Evolutionary conservation across 2,888 invertebrate genomes (phyloP).

Genomic region (Philereme transversata): DNA sequence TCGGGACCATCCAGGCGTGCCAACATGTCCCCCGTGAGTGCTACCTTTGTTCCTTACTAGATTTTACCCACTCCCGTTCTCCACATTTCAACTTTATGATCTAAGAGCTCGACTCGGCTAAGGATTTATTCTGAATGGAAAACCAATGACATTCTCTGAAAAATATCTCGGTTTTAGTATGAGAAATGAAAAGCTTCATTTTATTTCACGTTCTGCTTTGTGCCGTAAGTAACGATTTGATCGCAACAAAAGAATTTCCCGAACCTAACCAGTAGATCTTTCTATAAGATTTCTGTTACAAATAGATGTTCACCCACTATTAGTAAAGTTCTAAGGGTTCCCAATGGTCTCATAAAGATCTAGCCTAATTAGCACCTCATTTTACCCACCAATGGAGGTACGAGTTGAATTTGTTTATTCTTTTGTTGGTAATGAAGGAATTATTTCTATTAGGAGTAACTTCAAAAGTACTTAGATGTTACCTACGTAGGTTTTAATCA

Average conservation of each 20-base stretch:
- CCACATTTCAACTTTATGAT: slow-evolving; percentile 33
- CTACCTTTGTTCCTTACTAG: slow-evolving; percentile 41
- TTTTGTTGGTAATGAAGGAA: too few species aligned
- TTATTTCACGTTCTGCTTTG: slow-evolving; percentile 3
- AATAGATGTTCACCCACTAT: background rate
- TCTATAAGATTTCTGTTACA: background rate
- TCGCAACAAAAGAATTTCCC: background rate
- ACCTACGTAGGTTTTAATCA: too few species aligned
- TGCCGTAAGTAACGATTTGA: background rate
- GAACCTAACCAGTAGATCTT: background rate
- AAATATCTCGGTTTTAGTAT: slow-evolving; percentile 21
- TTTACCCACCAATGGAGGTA: slow-evolving; percentile 3
- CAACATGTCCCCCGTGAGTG: slow-evolving; percentile 42
- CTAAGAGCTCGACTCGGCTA: slow-evolving; percentile 30
- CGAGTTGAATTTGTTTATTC: background rate
- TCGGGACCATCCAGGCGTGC: slow-evolving; percentile 42
- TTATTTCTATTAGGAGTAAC: too few species aligned
- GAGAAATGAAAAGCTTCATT: slow-evolving; percentile 20
- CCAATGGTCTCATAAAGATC: background rate
- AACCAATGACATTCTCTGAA: slow-evolving; percentile 26
- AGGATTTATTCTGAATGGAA: slow-evolving; percentile 35
- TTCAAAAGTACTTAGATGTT: too few species aligned
- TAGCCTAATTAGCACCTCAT: slow-evolving; percentile 7
- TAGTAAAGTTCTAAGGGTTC: slow-evolving; percentile 1
- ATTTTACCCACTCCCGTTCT: slow-evolving; percentile 38